These are phyloP conservation scores for Vulpes vulpes DNA, from an alignment of 2,113 vertebrate species.

Conservation along the genomic window DNA sequence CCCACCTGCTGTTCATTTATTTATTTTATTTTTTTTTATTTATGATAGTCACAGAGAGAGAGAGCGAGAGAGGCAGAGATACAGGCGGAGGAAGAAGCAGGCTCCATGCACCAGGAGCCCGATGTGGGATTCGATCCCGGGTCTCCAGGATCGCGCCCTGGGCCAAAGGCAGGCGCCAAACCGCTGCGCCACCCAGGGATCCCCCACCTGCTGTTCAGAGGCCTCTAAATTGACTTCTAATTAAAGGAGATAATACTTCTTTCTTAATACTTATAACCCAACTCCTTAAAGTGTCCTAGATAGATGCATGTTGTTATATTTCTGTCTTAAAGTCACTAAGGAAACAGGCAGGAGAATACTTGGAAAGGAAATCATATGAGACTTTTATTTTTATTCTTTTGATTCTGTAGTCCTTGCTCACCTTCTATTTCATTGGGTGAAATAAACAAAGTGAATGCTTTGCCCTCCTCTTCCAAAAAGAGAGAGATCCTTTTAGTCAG, in stretches of 20 bases:
- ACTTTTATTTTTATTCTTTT: not conserved
- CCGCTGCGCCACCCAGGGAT: no score
- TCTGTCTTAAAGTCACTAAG: not conserved
- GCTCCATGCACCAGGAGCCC: no score
- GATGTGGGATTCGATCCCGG: no score
- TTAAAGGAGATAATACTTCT: not conserved
- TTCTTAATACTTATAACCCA: not conserved
- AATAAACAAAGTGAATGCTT: not conserved
- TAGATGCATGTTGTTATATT: not conserved
- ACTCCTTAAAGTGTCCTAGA: not conserved
- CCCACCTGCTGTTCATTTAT: not conserved
- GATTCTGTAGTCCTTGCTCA: not conserved
- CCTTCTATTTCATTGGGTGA: not conserved
- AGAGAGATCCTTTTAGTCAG: not conserved
- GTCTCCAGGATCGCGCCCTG: no score
- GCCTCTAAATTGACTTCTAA: slow-evolving; percentile 3
- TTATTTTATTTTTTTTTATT: no score
- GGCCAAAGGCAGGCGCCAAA: no score
- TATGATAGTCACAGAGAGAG: no score
- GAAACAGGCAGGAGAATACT: not conserved
- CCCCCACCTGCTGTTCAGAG: not conserved
- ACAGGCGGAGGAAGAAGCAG: no score
- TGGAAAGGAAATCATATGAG: not conserved
- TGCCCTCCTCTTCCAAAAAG: not conserved
- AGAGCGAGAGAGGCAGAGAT: no score